Conservation (phyloP, 2,888 invertebrate species). For the Carcina quercana region DNA sequence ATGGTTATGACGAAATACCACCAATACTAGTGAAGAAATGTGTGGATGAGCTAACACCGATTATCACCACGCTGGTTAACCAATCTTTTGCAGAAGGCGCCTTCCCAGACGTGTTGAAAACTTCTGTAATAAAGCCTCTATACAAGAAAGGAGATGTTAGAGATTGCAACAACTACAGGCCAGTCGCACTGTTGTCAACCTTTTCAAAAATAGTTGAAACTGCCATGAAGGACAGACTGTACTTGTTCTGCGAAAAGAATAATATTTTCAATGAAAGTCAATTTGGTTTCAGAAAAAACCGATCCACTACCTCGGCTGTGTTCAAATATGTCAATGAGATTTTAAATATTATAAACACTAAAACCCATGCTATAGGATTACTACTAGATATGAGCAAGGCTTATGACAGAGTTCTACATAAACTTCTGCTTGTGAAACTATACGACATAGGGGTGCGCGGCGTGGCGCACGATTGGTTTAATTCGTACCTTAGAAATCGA, state of each 20-base stretch:
- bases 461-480: constrained; percentile 7
- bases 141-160: constrained; percentile 9
- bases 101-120: constrained; percentile 11
- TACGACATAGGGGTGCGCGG: constrained; percentile 10
- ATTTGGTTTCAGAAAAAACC: constrained; percentile 9
- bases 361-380: constrained; percentile 6
- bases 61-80: constrained; percentile 7
- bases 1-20: constrained; percentile 10
- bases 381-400: constrained; percentile 14
- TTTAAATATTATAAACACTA: constrained; percentile 4
- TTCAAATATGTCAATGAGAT: constrained; percentile 9
- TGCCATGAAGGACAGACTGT: constrained; percentile 7
- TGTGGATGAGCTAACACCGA: constrained; percentile 4
- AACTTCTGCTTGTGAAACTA: constrained; percentile 10
- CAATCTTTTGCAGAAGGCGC: constrained; percentile 13
- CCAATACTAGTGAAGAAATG: constrained; percentile 9
- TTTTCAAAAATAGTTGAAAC: constrained; percentile 12
- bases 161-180: constrained; percentile 11
- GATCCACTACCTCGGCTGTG: constrained; percentile 2
- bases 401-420: constrained; percentile 11
- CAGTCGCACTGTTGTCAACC: constrained; percentile 9
- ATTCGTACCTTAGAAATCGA: constrained; percentile 8
- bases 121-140: constrained; percentile 9
- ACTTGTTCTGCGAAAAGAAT: constrained; percentile 11
- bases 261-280: constrained; percentile 9